These are phyloP conservation scores for Chloroceryle aenea DNA, from an alignment of 2,113 vertebrate species.

Conservation along the genomic window DNA sequence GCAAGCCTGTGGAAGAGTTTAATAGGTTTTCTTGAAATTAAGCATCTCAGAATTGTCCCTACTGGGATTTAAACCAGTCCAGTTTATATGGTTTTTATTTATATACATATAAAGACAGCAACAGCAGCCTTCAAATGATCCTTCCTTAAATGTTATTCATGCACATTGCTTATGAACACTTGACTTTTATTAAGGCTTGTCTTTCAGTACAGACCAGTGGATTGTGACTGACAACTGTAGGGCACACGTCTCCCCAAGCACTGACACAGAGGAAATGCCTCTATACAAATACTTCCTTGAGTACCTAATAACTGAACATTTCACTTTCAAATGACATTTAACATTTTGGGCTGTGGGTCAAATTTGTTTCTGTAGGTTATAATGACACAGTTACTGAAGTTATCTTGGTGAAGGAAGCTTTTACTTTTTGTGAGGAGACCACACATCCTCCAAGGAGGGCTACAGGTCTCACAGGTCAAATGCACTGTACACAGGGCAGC, in stretches of 20 bases:
- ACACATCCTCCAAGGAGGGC: background rate
- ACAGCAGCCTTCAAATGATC: background rate
- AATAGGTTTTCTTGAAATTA: background rate
- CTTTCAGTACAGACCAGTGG: background rate
- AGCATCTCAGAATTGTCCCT: background rate
- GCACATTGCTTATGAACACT: background rate
- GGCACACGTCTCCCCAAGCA: background rate
- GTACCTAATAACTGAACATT: background rate
- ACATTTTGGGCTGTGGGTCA: background rate
- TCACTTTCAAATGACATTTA: background rate
- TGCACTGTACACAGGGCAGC: accelerated
- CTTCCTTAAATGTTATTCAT: background rate
- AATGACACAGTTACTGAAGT: background rate
- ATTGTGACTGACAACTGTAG: background rate
- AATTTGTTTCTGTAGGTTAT: background rate
- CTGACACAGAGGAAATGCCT: background rate
- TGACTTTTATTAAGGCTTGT: background rate
- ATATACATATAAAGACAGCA: background rate
- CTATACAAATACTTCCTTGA: background rate
- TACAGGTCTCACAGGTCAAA: background rate
- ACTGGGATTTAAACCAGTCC: background rate
- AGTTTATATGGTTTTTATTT: background rate
- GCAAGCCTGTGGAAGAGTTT: background rate
- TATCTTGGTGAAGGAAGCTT: background rate
- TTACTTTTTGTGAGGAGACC: background rate